A percentile compares a stretch with the other conserved stretches of the same genome.
These are phyloP conservation scores for Nomia melanderi DNA, from an alignment of 1,140 invertebrate species.

Conservation along the genomic window DNA sequence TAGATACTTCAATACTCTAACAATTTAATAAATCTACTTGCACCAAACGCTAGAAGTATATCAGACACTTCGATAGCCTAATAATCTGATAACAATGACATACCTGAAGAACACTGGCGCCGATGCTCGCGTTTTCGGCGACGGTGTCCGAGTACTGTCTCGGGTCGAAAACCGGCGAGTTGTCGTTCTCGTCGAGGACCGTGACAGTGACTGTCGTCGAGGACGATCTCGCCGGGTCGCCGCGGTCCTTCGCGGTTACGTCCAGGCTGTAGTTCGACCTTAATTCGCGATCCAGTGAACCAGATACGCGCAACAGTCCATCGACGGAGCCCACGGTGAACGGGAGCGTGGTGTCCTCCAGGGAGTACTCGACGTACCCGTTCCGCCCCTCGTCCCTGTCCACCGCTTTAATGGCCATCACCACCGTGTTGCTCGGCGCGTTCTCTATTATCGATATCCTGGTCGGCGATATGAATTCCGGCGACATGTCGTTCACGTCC, in stretches of 20 bases:
- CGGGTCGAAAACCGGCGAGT: conserved; percentile 94
- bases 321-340: conserved; percentile 94
- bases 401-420: conserved; percentile 94
- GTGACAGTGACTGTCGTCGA: conserved; percentile 86
- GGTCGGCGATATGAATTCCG: conserved; percentile 92
- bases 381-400: conserved; percentile 97
- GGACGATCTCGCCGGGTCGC: conserved; percentile 90
- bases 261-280: conserved; percentile 90
- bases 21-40: too few relatives aligned
- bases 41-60: too few relatives aligned
- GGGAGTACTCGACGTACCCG: conserved; percentile 94
- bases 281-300: conserved; percentile 91
- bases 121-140: conserved; percentile 96
- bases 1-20: too few relatives aligned
- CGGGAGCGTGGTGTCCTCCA: conserved; percentile 82
- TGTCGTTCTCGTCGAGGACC: conserved; percentile 96
- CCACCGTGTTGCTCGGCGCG: conserved; percentile 92
- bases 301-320: conserved; percentile 91
- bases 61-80: too few relatives aligned
- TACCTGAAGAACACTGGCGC: conserved; percentile 93
- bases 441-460: conserved; percentile 92
- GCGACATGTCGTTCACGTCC: conserved; percentile 97
- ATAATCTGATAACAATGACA: too few relatives aligned
- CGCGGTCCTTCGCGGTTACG: conserved; percentile 93
- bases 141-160: conserved; percentile 93